Evolutionary conservation across 2,888 invertebrate genomes (phyloP).

Genomic region (Chymomyza procnemis): DNA sequence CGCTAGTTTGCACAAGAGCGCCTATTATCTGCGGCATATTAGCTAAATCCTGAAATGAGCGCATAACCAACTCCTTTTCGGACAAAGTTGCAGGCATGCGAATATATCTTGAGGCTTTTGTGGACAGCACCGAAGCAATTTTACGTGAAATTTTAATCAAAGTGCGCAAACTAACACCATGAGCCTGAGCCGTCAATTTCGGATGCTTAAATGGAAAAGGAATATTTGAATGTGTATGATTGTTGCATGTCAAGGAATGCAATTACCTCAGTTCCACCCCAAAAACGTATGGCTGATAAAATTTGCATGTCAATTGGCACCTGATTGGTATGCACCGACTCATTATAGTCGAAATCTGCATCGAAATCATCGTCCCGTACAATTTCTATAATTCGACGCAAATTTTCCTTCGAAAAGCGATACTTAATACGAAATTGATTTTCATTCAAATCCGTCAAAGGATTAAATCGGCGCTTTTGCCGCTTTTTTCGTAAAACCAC

Average conservation of each 20-base stretch:
- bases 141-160: slow-evolving; percentile 67
- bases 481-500: slow-evolving; percentile 4
- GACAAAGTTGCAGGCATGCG: slow-evolving; percentile 73
- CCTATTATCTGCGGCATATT: slow-evolving; percentile 74
- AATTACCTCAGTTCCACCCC: slow-evolving; percentile 68
- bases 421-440: slow-evolving; percentile 63
- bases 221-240: not conserved
- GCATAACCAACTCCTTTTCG: slow-evolving; percentile 69
- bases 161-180: slow-evolving; percentile 62
- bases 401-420: slow-evolving; percentile 69
- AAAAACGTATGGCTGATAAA: slow-evolving; percentile 63
- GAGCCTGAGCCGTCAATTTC: slow-evolving; percentile 59
- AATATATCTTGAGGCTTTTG: slow-evolving; percentile 72
- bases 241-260: not conserved
- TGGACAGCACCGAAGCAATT: slow-evolving; percentile 64
- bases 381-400: slow-evolving; percentile 67
- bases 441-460: slow-evolving; percentile 63
- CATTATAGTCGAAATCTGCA: slow-evolving; percentile 48
- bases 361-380: slow-evolving; percentile 69
- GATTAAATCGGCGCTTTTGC: slow-evolving; percentile 51
- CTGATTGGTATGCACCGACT: slow-evolving; percentile 56
- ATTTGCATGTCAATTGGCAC: slow-evolving; percentile 72
- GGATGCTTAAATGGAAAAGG: slow-evolving; percentile 51
- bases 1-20: slow-evolving; percentile 56
- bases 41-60: slow-evolving; percentile 64